Conservation (phyloP, 2,888 invertebrate genomes). For the Drosophila dives region DNA sequence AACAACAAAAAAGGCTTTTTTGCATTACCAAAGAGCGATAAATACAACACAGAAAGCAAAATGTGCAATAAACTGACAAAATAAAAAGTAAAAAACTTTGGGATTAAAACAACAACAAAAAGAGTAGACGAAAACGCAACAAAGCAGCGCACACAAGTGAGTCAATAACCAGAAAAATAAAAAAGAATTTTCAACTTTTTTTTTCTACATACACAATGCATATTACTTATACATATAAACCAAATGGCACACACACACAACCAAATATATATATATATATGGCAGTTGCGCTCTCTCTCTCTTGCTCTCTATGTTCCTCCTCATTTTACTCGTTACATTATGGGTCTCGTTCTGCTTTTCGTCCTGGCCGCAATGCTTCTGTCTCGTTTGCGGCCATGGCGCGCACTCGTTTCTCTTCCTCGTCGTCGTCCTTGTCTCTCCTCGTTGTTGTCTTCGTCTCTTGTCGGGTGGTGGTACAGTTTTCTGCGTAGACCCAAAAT, state of each 20-base stretch:
- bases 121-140: constrained; percentile 35
- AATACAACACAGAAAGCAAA: constrained; percentile 35
- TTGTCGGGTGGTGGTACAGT: constrained; percentile 73
- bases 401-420: constrained; percentile 68
- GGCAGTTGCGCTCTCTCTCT: constrained; percentile 26
- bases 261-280: constrained; percentile 11
- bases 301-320: not conserved
- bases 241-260: constrained; percentile 47
- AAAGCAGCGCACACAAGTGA: constrained; percentile 75
- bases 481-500: constrained; percentile 79
- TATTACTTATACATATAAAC: constrained; percentile 14
- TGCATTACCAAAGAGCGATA: constrained; percentile 24
- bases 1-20: constrained; percentile 28
- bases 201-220: constrained; percentile 51
- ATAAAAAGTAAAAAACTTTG: constrained; percentile 30
- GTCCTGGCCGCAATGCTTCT: constrained; percentile 29
- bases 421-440: constrained; percentile 25
- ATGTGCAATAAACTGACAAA: constrained; percentile 71
- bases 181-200: constrained; percentile 56
- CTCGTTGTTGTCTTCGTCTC: constrained; percentile 37
- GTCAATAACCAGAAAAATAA: constrained; percentile 40
- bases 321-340: constrained; percentile 58
- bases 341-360: constrained; percentile 51
- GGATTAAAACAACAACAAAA: constrained; percentile 29
- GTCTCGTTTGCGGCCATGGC: constrained; percentile 48